Evolutionary conservation across 2,797 vertebrate species (phyloP).

Genomic region (Philypnodon macrostomus): DNA sequence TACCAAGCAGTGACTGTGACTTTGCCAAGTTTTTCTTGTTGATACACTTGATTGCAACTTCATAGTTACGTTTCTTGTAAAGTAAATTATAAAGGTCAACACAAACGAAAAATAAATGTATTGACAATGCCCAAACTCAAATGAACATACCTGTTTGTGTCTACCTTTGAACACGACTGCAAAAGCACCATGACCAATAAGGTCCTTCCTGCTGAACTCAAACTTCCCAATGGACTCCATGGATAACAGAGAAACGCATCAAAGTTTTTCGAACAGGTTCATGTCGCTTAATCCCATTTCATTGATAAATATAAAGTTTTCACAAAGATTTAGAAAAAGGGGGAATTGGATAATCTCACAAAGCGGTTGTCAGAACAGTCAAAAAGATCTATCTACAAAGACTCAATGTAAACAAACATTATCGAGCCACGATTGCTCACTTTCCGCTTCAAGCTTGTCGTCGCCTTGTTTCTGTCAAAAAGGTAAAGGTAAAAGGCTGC

Average conservation of each 20-base stretch:
- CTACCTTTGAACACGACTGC: slow-evolving; percentile 95
- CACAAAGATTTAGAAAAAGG: no score
- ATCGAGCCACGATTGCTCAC: neutral
- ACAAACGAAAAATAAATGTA: neutral
- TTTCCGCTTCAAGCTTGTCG: neutral
- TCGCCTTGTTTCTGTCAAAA: neutral
- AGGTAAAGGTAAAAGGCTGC: neutral
- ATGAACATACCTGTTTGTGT: slow-evolving; percentile 85
- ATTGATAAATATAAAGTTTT: slow-evolving; percentile 37
- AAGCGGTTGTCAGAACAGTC: slow-evolving; percentile 15
- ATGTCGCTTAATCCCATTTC: slow-evolving; percentile 68
- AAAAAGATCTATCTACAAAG: slow-evolving; percentile 13
- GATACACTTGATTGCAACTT: slow-evolving; percentile 97
- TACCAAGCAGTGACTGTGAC: slow-evolving; percentile 90
- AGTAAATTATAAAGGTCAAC: neutral
- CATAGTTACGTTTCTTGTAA: slow-evolving; percentile 85
- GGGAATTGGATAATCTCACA: slow-evolving; percentile 25
- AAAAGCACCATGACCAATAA: slow-evolving; percentile 95
- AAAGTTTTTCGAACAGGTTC: slow-evolving; percentile 37
- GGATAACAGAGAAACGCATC: slow-evolving; percentile 13
- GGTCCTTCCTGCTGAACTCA: slow-evolving; percentile 93
- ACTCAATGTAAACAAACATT: slow-evolving; percentile 17
- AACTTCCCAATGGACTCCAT: slow-evolving; percentile 93
- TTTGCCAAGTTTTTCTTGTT: slow-evolving; percentile 97
- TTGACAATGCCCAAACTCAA: neutral